Base-by-base conservation (phyloP, 2,888 invertebrate genomes). In the Torymus aiolomorphi region DNA sequence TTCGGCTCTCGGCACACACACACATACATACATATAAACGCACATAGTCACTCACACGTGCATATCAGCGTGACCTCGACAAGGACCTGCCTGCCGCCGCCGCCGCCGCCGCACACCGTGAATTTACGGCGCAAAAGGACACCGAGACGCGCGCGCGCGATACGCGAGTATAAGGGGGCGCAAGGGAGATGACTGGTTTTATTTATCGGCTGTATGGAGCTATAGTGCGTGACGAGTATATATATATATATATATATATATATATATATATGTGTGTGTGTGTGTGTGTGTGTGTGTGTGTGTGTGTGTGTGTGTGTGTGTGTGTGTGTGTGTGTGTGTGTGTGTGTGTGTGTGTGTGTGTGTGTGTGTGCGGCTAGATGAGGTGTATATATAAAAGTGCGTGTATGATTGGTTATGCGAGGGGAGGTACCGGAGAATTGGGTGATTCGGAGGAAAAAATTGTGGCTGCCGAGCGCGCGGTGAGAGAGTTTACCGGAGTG, bases 51-150 rank as follows among this genome's bases (percentile, higher is more conserved):
- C 16, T 56, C 71, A 54, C 3, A 14, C n/a, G 31, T 42, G 42
- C 31, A 14, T 42, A 66, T 59, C 51, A 57, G 49, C 52, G 63
- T 70, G 79, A 79, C 75, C 74, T 70, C 74, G 65, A 18, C 75
- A 75, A 75, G 79, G 70, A 74, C 74, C 67, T 73, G 62, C 54
- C 14, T 20, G 49, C 69, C 18, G 42, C 42, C 20, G 20, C 69
- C 18, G 42, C 42, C 20, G 20, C 20, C 2, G 20, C 20, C 42
- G 42, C 42, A 42, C 42, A 42, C 42, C 71, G 56, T 62, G 67
- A 52, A 74, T 70, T 78, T 74, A 78, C 51, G 57, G 62, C 57
- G 49, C 78, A 51, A 79, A 73, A 59, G 67, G 65, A 73, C 78
- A 66, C 18, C 54, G 18, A 31, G 69, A 76, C 62, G 76, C 42